Conservation (phyloP, 1,140 invertebrate genomes). For the Drosophila sechellia region DNA sequence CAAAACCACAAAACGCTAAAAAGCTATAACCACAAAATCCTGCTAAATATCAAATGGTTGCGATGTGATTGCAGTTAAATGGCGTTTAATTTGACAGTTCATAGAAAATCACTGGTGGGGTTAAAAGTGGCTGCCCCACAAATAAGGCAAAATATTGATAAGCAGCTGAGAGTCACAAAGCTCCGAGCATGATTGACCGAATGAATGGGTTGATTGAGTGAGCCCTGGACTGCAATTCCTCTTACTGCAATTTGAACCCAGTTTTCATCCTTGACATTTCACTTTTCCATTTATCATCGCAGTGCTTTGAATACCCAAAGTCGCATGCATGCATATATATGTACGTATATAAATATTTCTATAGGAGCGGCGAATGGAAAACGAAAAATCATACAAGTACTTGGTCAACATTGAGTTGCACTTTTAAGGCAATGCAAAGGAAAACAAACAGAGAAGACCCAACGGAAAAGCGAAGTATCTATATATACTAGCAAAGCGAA, state of each 20-base stretch:
- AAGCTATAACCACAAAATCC: constrained; percentile 32
- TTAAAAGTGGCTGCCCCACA: constrained; percentile 8
- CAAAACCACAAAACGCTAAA: constrained; percentile 33
- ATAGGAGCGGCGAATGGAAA: constrained; percentile 1
- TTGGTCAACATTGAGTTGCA: constrained; percentile 28
- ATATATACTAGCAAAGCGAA: background rate
- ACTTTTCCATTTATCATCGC: constrained; percentile 1
- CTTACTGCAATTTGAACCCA: background rate
- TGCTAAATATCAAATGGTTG: constrained; percentile 10
- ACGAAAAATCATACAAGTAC: constrained; percentile 4
- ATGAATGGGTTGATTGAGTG: constrained; percentile 17
- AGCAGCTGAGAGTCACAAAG: constrained; percentile 4
- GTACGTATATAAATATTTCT: background rate
- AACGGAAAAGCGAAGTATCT: constrained; percentile 12
- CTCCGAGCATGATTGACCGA: constrained; percentile 11
- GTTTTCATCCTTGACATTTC: background rate
- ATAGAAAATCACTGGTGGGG: background rate
- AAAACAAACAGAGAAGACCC: constrained; percentile 2
- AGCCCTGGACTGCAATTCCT: background rate
- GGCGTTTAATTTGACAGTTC: constrained; percentile 35
- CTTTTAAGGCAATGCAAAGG: constrained; percentile 2
- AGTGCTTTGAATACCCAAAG: background rate
- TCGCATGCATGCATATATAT: background rate
- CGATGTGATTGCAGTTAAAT: constrained; percentile 29
- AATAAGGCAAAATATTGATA: constrained; percentile 10